Percentiles rank a stretch among this genome's conserved stretches.
phyloP scores from a whole-genome alignment of 2,797 vertebrate species.

The Channallabes apus region DNA sequence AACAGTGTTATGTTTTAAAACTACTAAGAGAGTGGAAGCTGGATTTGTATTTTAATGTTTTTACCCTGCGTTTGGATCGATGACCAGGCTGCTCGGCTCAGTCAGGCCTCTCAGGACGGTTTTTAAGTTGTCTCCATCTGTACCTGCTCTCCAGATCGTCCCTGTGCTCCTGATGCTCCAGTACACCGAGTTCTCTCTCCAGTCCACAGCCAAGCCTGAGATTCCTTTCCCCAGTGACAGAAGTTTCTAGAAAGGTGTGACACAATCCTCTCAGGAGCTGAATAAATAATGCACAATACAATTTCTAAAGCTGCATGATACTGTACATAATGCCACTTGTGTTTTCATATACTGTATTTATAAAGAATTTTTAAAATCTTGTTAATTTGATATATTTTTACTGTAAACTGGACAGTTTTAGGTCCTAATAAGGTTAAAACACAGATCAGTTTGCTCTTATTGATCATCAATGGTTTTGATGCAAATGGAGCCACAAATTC shows the following conservation, averaged over 20 bases:
- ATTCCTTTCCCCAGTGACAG: conserved; percentile 79
- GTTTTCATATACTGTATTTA: not conserved
- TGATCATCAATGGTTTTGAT: not conserved
- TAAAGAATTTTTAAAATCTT: too few species aligned
- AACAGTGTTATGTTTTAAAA: not conserved
- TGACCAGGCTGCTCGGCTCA: conserved; percentile 74
- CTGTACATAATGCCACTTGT: too few species aligned
- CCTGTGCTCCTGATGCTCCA: conserved; percentile 84
- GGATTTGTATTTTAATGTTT: not conserved
- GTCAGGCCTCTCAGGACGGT: conserved; percentile 76
- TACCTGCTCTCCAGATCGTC: conserved; percentile 79
- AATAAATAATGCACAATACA: not conserved
- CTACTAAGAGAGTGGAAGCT: too few species aligned
- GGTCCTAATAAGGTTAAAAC: not conserved
- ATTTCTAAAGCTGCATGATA: not conserved
- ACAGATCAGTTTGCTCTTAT: not conserved
- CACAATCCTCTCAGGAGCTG: not conserved
- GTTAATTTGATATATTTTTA: not conserved
- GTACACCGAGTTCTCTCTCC: conserved; percentile 81
- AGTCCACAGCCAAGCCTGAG: conserved; percentile 88
- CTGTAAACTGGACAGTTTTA: not conserved
- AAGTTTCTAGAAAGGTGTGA: conserved; percentile 74
- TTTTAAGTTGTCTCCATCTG: conserved; percentile 76
- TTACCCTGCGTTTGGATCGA: conserved; percentile 87
- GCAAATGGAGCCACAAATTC: not conserved